phyloP scores from a whole-genome alignment of 2,797 vertebrate species.

The Pseudotriccus pelzelni region DNA sequence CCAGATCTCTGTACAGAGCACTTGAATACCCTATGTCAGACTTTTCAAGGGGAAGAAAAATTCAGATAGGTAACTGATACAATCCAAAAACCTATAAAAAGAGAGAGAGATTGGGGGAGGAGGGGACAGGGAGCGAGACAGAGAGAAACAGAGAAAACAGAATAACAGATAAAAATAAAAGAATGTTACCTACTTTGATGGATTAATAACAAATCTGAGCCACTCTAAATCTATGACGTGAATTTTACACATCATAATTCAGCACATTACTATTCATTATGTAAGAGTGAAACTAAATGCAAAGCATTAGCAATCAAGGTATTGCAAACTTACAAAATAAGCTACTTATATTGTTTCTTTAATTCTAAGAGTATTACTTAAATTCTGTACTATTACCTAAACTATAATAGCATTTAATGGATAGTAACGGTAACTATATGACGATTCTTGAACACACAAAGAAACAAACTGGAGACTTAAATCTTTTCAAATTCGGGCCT shows the following conservation, averaged over 20 bases:
- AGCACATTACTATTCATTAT: not conserved
- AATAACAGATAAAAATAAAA: constrained; percentile 13
- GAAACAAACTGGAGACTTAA: not conserved
- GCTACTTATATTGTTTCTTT: not conserved
- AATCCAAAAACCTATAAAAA: constrained; percentile 56
- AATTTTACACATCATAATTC: not conserved
- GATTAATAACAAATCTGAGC: not conserved
- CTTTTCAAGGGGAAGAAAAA: constrained; percentile 13
- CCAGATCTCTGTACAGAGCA: constrained; percentile 29
- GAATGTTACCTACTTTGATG: not conserved
- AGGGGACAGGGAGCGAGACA: not conserved
- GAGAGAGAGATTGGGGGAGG: not conserved
- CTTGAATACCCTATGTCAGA: constrained; percentile 47
- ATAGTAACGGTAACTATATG: not conserved
- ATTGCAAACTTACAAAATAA: not conserved
- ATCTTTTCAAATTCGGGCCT: not conserved
- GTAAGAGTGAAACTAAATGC: not conserved
- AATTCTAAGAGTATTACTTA: not conserved
- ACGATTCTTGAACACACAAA: not conserved
- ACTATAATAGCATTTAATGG: not conserved
- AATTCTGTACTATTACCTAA: not conserved
- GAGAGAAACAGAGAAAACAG: not conserved
- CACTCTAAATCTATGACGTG: not conserved
- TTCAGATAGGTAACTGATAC: constrained; percentile 43
- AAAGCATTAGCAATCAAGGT: not conserved